A percentile compares a stretch with the other conserved stretches of the same genome.
Evolutionary conservation across 2,888 invertebrate species (phyloP).

Genomic region (Drosophila tripunctata): DNA sequence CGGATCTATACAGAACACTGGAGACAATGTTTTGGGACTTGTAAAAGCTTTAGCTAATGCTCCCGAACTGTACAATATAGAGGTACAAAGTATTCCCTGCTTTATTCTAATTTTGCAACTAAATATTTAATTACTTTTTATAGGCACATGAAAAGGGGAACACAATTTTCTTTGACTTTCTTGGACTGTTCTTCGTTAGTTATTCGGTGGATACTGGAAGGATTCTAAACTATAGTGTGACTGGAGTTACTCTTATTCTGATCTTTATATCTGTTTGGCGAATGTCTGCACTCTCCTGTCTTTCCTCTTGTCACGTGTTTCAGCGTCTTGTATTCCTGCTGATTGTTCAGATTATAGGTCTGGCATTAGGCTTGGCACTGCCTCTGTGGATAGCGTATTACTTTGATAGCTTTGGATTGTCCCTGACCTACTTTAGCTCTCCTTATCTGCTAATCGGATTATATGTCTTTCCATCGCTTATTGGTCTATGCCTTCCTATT

Average conservation of each 20-base stretch:
- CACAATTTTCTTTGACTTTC: conserved; percentile 89
- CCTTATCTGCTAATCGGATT: conserved; percentile 85
- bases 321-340: conserved; percentile 62
- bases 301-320: conserved; percentile 45
- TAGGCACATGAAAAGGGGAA: conserved; percentile 83
- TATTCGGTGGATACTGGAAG: conserved; percentile 86
- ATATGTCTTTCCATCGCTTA: conserved; percentile 79
- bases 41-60: conserved; percentile 85
- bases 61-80: conserved; percentile 73
- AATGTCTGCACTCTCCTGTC: conserved; percentile 65
- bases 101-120: too few species aligned
- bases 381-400: conserved; percentile 80
- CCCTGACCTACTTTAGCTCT: conserved; percentile 87
- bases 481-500: conserved; percentile 75
- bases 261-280: conserved; percentile 71
- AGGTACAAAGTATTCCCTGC: conserved; percentile 49
- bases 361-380: conserved; percentile 77
- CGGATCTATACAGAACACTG: conserved; percentile 90
- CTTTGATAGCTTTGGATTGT: conserved; percentile 82
- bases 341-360: conserved; percentile 70
- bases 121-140: neutral
- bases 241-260: conserved; percentile 77
- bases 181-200: conserved; percentile 88
- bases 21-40: conserved; percentile 88
- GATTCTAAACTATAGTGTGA: conserved; percentile 81